Conservation (phyloP, 2,113 vertebrate species). For the Xenotilapia caudafasciata region DNA sequence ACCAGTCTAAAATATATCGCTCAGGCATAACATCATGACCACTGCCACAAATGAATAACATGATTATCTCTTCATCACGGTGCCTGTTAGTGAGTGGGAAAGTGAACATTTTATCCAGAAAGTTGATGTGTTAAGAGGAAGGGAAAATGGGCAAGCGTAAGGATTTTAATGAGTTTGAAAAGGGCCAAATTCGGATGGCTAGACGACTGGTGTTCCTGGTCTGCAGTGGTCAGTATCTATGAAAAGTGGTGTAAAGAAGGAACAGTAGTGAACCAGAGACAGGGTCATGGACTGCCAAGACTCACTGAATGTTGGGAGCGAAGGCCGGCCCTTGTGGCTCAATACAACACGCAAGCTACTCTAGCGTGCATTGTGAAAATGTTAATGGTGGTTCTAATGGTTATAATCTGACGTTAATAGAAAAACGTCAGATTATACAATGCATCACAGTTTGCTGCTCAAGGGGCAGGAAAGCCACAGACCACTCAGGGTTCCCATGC, state of each 20-base stretch:
- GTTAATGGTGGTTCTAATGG: background rate
- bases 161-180: background rate
- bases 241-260: background rate
- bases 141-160: background rate
- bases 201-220: background rate
- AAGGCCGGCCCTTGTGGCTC: accelerated
- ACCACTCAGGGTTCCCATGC: background rate
- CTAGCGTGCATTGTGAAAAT: background rate
- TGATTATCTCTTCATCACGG: background rate
- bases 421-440: background rate
- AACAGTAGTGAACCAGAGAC: background rate
- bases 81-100: background rate
- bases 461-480: background rate
- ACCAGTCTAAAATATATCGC: background rate
- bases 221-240: background rate
- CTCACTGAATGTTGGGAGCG: accelerated
- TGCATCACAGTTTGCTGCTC: background rate
- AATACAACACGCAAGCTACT: background rate
- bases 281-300: background rate
- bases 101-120: background rate
- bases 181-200: background rate
- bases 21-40: background rate
- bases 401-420: background rate
- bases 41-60: background rate
- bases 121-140: background rate